Conservation (phyloP, 2,888 invertebrate genomes). For the Sinelater perroti region DNA sequence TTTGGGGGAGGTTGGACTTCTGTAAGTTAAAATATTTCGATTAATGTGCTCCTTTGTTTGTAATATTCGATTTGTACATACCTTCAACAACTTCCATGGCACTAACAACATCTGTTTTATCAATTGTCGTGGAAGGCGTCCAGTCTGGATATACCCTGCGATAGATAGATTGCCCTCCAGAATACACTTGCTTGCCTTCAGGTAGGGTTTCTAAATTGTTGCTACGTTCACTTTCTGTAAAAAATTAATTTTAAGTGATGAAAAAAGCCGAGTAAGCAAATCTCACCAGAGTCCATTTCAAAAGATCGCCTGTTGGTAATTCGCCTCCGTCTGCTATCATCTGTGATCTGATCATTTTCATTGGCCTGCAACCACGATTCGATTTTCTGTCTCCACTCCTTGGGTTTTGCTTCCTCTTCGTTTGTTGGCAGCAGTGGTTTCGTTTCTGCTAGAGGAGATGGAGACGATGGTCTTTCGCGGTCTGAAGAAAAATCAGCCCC, state of each 20-base stretch:
- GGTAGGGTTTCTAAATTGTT: constrained; percentile 76
- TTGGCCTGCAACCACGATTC: constrained; percentile 91
- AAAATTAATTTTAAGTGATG: neutral
- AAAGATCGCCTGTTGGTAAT: constrained; percentile 79
- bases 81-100: constrained; percentile 90
- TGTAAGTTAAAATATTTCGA: too few species aligned
- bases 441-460: constrained; percentile 68
- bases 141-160: constrained; percentile 78
- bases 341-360: constrained; percentile 79
- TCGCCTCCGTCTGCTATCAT: constrained; percentile 73
- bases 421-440: constrained; percentile 66
- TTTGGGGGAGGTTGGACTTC: constrained; percentile 64
- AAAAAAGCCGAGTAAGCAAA: neutral
- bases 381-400: constrained; percentile 90
- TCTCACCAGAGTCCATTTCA: constrained; percentile 83
- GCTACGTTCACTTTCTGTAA: constrained; percentile 80
- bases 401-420: constrained; percentile 65
- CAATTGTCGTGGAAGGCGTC: constrained; percentile 80
- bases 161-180: constrained; percentile 62
- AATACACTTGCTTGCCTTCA: constrained; percentile 71
- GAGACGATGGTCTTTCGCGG: constrained; percentile 77
- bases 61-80: constrained; percentile 56
- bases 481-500: constrained; percentile 77
- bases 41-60: too few species aligned
- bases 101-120: constrained; percentile 83